phyloP scores from a whole-genome alignment of 2,888 invertebrate species.

The Craniophora ligustri region DNA sequence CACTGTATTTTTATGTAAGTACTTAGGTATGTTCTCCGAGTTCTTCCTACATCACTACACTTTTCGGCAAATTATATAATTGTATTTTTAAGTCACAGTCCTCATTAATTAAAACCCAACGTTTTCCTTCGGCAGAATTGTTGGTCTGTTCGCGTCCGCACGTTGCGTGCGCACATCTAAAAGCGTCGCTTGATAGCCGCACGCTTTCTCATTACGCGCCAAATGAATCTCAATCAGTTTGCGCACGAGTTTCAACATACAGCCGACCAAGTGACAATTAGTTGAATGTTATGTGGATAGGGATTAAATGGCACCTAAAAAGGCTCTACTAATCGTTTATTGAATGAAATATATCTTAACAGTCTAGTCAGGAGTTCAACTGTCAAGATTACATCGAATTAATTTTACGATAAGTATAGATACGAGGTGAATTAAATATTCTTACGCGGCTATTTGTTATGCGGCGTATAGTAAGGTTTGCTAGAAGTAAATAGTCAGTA shows the following conservation, averaged over 20 bases:
- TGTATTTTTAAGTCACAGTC: not conserved
- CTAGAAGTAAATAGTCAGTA: slow-evolving; percentile 1
- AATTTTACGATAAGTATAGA: slow-evolving; percentile 5
- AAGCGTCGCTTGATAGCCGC: slow-evolving; percentile 44
- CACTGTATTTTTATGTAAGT: too few relatives aligned
- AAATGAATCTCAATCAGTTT: slow-evolving; percentile 55
- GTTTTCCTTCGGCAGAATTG: slow-evolving; percentile 23
- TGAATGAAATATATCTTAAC: slow-evolving; percentile 29
- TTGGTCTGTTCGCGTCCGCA: slow-evolving; percentile 33
- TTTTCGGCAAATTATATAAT: slow-evolving; percentile 14
- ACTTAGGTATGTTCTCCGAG: too few relatives aligned
- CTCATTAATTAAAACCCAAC: slow-evolving; percentile 23
- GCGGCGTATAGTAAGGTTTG: not conserved
- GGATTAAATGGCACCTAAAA: slow-evolving; percentile 40
- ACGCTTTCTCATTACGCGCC: slow-evolving; percentile 57
- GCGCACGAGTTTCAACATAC: slow-evolving; percentile 43
- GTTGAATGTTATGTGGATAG: slow-evolving; percentile 32
- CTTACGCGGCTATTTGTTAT: slow-evolving; percentile 8
- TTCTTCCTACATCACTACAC: too few relatives aligned
- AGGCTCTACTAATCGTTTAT: slow-evolving; percentile 23
- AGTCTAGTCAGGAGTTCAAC: slow-evolving; percentile 28
- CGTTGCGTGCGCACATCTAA: slow-evolving; percentile 47
- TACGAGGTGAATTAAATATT: slow-evolving; percentile 13
- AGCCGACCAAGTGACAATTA: slow-evolving; percentile 41
- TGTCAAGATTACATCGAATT: slow-evolving; percentile 28